Evolutionary conservation across 2,888 invertebrate genomes (phyloP), one percentile per base, ranked within the genome.

Genomic region (Yponomeuta cagnagella): DNA sequence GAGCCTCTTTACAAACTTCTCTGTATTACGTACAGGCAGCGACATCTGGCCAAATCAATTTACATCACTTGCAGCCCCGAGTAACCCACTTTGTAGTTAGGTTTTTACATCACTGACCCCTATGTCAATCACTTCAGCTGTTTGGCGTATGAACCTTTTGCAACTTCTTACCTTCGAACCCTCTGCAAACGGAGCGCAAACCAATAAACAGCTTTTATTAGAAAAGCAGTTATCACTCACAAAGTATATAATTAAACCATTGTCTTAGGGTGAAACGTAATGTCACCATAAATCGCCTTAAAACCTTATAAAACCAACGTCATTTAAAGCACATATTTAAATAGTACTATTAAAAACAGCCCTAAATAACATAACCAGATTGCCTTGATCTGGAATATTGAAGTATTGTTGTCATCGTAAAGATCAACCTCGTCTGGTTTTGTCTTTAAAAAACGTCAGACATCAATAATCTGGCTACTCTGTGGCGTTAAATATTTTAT

Each of bases 401-500:
- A 15, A 15, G 15, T 58, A 15, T 15, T 58, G 2, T 3, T 12
- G 6, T 8, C 6, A 3, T 5, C 52, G 33, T 64, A 71, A 63
- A 74, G 83, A 69, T 82, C 85, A 79, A 74, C 37, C 71, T 79
- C 79, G 37, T 73, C 23, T 86, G 86, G 88, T 75, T 73, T 63
- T 73, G 72, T 70, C 73, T 77, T 76, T 83, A 87, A 88, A 88
- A 89, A 87, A 85, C 78, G 76, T 72, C 77, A 76, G 78, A 80
- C 76, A 78, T 79, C 85, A 86, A 86, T 82, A 87, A 88, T 87
- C 85, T 81, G 77, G 81, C 81, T 81, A 79, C 85, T 80, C 79
- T 80, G 77, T 77, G 79, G 84, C 82, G 83, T 88, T 87, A 89
- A 91, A 90, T 89, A 89, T 91, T 91, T 91, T 91, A 91, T 90